These are phyloP conservation scores for Agelas oroides DNA, from an alignment of 37 sponge, comb jelly and placozoan genomes.

Conservation along the genomic window DNA sequence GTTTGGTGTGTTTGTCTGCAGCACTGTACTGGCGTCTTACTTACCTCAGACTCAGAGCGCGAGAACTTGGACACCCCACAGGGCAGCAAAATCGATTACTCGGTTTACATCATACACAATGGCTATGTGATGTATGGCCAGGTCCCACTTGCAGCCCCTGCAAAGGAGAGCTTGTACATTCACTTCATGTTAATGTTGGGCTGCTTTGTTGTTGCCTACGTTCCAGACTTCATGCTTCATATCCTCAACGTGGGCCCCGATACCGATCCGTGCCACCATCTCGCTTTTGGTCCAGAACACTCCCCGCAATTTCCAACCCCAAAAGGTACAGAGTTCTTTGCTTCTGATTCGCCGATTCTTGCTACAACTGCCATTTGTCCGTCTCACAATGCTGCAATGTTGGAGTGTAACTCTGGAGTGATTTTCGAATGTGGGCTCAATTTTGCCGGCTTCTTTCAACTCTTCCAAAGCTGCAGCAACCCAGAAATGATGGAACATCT, in stretches of 20 bases:
- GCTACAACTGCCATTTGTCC: conserved; percentile 7
- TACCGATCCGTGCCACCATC: conserved; percentile 74
- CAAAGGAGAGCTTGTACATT: conserved; percentile 9
- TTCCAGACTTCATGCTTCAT: conserved; percentile 63
- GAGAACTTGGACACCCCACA: background rate
- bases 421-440: conserved; percentile 43
- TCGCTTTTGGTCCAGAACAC: conserved; percentile 31
- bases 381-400: background rate
- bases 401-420: conserved; percentile 32
- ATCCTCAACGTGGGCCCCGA: conserved; percentile 62
- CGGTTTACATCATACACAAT: conserved; percentile 72
- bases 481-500: conserved; percentile 37
- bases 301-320: conserved; percentile 9
- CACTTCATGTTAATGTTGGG: conserved; percentile 60
- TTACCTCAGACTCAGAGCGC: background rate
- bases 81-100: conserved; percentile 58
- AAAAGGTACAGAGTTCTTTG: background rate
- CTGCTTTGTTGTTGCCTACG: conserved; percentile 60
- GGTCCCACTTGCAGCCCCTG: conserved; percentile 32
- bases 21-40: conserved; percentile 31
- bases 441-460: conserved; percentile 39
- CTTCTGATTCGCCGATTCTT: background rate
- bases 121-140: conserved; percentile 56
- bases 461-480: conserved; percentile 41
- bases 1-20: conserved; percentile 73